Evolutionary conservation across 2,113 vertebrate genomes (phyloP), one percentile per base, ranked within the genome.

Genomic region (Hepsetus odoe): DNA sequence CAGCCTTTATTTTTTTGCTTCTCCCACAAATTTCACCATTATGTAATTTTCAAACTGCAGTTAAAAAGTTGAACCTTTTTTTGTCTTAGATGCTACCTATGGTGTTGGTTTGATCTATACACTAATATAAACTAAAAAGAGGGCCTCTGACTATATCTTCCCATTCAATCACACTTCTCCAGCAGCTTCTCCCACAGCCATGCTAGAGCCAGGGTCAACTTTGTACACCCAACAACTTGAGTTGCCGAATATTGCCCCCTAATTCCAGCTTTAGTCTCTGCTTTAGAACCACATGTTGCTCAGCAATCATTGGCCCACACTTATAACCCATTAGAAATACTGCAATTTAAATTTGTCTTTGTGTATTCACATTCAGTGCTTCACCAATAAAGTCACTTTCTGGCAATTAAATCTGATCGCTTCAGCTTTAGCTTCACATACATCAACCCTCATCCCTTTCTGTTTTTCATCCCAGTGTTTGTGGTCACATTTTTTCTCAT

Each of bases 201-300:
- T 88, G 83, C 82, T 83, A 69, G 68, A 86, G 72, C 81, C 53
- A 81, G 77, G 86, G 83, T 77, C 67, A 42, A 65, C 62, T n/a
- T n/a, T 74, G 72, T 81, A 51, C 62, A 61, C 58, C 62, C 65
- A 72, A 70, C 58, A 79, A 68, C 81, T 81, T 72, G 70, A 82
- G 84, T 16, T 0, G 28, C 77, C 26, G 72, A 49, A 64, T 79
- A 72, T 0, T 1, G 32, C 64, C 58, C 51, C 55, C 30, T n/a
- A 69, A 70, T 9, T 49, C 40, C 49, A 80, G 30, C n/a, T 26
- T 49, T 35, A 40, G 44, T n/a, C 33, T 53, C 56, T 61, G 42
- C 33, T 53, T 53, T 26, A 44, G 28, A 72, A 46, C 20, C 28
- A 74, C 75, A 35, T 26, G 28, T 30, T 22, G 51, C 49, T 33